Conservation (phyloP, 2,888 invertebrate species). For the Synergus itoensis region DNA sequence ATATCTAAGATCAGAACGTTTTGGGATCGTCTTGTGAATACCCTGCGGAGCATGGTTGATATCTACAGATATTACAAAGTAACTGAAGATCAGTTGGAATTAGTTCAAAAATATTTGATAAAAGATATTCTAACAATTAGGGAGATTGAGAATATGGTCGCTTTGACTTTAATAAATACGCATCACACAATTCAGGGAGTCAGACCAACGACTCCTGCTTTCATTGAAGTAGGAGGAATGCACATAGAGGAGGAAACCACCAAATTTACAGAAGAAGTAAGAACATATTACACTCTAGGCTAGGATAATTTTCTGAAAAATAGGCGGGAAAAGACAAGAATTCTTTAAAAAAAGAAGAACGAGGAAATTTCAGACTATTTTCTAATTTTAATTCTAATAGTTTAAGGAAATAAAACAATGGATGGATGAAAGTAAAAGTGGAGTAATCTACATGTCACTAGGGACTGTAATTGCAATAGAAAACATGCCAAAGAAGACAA, state of each 20-base stretch:
- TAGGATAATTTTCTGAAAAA: no score
- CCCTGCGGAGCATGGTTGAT: background rate
- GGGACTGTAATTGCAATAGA: constrained; percentile 72
- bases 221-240: constrained; percentile 80
- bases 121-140: constrained; percentile 73
- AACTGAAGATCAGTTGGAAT: constrained; percentile 54
- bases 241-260: constrained; percentile 76
- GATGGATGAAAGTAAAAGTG: constrained; percentile 69
- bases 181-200: constrained; percentile 78
- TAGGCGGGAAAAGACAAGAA: no score
- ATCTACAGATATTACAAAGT: background rate
- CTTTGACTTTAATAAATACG: constrained; percentile 79
- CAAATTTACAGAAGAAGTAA: constrained; percentile 59
- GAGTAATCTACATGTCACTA: constrained; percentile 72
- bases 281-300: background rate
- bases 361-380: background rate
- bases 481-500: constrained; percentile 59
- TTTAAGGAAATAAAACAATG: constrained; percentile 69
- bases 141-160: constrained; percentile 77
- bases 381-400: background rate
- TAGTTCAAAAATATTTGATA: constrained; percentile 62
- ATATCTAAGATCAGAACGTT: constrained; percentile 47
- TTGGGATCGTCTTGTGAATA: constrained; percentile 56
- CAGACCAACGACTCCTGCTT: constrained; percentile 76
- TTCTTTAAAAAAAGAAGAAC: no score